Base-by-base conservation (phyloP, 35 echinoderm and acorn worm genomes). In the Strongylocentrotus purpuratus region DNA sequence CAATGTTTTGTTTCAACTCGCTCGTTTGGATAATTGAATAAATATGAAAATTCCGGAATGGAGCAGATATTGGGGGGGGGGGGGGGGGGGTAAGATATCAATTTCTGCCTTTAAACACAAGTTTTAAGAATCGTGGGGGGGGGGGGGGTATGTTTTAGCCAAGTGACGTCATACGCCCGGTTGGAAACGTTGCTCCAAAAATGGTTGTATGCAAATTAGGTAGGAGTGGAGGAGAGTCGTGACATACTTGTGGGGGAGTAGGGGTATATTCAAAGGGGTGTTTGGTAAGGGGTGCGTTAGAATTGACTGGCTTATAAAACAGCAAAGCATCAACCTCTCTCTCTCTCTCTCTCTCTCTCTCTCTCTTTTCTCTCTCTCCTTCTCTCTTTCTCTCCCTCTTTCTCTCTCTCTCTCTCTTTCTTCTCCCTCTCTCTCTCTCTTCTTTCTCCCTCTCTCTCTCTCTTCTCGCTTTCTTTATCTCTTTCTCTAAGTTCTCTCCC, bases 171-270 rank as follows among this genome's bases (percentile, higher is more conserved):
- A 89, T 46, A 46, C 87, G 45, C 33, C 87, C 1, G n/a, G 86
- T 45, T 31, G n/a, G 32, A 41, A 89, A 46, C 45, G 87, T 11
- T 89, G 20, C 87, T 33, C 10, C 33, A 22, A 89, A 89, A 45
- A 46, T 45, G 87, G 87, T 89, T 33, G 45, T 89, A 89, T 89
- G 87, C 87, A 89, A 89, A 89, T 45, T 89, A 89, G 87, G 87
- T 17, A 20, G 45, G 32, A 89, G 45, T 89, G 87, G 87, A 46
- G 87, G 45, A 41, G 87, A 89, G 33, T 35, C 87, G 33, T 89
- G 32, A 7, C 18, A 46, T 89, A 9, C 9, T 46, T 78, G 65
- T 78, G 65, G 65, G 20, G 65, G 65, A 78, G 65, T 78, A 78
- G 20, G 65, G 65, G 28, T 28, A n/a, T 78, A 8, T 22, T 55